Conservation (phyloP, 2,888 invertebrate genomes). For the Antheraea assamensis region DNA sequence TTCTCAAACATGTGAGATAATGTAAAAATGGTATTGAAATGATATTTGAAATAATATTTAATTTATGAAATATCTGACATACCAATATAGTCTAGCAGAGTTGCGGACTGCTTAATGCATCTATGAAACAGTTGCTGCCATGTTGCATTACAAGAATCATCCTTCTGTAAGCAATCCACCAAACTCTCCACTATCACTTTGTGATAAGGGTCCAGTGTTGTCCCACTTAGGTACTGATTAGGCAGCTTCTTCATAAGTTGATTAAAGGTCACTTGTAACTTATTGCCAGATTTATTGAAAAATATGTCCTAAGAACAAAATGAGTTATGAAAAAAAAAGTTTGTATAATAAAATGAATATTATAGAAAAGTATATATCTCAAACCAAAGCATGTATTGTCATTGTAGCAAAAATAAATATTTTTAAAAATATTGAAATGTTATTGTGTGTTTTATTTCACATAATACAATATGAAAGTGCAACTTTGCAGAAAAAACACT, state of each 20-base stretch:
- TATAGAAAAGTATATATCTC: not conserved
- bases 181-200: conserved; percentile 84
- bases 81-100: conserved; percentile 83
- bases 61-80: conserved; percentile 38
- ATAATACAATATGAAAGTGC: too few species aligned
- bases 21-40: not conserved
- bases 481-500: not conserved
- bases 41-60: too few species aligned
- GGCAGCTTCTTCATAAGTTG: conserved; percentile 85
- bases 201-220: conserved; percentile 70
- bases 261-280: conserved; percentile 81
- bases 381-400: too few species aligned
- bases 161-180: conserved; percentile 82
- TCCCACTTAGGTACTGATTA: conserved; percentile 70
- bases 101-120: conserved; percentile 85
- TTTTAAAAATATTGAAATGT: not conserved
- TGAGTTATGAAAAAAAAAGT: not conserved
- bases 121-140: conserved; percentile 87
- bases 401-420: not conserved
- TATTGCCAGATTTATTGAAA: conserved; percentile 72
- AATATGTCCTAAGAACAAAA: conserved; percentile 65
- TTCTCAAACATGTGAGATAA: too few species aligned
- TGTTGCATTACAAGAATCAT: conserved; percentile 84
- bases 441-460: too few species aligned
- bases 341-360: not conserved